Evolutionary conservation across 2,797 vertebrate species (phyloP).

Genomic region (Pipistrellus pipistrellus): DNA sequence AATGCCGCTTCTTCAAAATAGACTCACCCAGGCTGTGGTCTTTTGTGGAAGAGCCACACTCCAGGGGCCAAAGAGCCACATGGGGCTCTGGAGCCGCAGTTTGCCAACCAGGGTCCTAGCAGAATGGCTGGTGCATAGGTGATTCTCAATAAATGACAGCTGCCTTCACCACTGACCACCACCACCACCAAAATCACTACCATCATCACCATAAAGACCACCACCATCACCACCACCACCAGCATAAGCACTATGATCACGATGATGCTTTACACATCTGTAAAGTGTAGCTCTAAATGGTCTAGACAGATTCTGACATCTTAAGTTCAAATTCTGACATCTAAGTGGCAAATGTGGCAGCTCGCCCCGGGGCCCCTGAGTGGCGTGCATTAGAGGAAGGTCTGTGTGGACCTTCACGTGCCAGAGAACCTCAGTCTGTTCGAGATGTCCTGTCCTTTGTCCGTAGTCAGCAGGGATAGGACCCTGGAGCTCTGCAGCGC

Average conservation of each 20-base stretch:
- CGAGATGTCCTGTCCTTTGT: not conserved
- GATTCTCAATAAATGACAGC: not conserved
- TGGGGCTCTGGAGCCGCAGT: too few relatives aligned
- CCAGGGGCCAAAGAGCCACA: too few relatives aligned
- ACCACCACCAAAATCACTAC: not conserved
- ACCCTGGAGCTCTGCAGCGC: not conserved
- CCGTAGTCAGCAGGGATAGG: not conserved
- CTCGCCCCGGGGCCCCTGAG: not conserved
- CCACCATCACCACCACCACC: not conserved
- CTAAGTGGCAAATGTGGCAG: not conserved
- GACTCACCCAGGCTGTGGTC: too few relatives aligned
- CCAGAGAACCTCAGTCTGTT: not conserved
- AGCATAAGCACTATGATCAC: not conserved
- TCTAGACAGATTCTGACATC: not conserved
- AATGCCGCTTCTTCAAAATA: too few relatives aligned
- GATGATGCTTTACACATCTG: too few relatives aligned
- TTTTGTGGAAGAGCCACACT: too few relatives aligned
- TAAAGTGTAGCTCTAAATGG: not conserved
- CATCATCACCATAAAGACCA: too few relatives aligned
- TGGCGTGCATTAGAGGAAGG: not conserved
- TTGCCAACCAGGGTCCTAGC: not conserved
- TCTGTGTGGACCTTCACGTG: not conserved
- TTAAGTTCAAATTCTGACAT: not conserved
- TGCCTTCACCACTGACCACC: too few relatives aligned
- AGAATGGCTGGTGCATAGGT: not conserved